Percentiles rank a stretch among this genome's conserved stretches.
Conservation (phyloP, 2,113 vertebrate genomes). For the Thinocorus orbignyianus region DNA sequence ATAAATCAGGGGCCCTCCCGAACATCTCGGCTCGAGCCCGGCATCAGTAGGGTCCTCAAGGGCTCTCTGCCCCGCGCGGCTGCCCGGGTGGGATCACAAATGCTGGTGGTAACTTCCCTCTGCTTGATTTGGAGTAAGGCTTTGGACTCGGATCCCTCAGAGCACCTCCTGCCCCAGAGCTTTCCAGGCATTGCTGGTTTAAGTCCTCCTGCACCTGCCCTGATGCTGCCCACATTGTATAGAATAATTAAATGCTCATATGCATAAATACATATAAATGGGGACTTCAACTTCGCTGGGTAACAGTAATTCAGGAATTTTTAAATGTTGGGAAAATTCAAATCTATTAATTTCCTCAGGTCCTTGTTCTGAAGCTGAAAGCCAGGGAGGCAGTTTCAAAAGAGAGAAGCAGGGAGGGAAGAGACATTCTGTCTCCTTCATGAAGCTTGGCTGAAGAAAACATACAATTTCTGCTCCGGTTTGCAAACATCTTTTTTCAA, state of each 20-base stretch:
- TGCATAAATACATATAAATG: background rate
- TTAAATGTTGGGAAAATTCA: background rate
- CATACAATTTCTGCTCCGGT: background rate
- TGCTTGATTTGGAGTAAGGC: background rate
- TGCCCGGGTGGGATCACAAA: background rate
- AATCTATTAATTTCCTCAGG: background rate
- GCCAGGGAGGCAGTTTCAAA: background rate
- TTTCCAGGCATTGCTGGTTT: background rate
- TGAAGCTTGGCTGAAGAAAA: background rate
- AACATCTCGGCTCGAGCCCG: rapidly evolving
- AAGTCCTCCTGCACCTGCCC: background rate
- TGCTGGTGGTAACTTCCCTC: background rate
- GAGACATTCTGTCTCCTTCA: background rate
- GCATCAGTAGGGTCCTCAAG: background rate
- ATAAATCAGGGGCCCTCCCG: background rate
- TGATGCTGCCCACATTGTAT: background rate
- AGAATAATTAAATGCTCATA: background rate
- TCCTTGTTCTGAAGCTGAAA: background rate
- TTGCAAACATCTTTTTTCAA: conserved; percentile 4
- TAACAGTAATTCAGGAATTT: background rate
- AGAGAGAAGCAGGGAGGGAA: background rate
- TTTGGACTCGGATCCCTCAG: rapidly evolving
- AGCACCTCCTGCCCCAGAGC: background rate
- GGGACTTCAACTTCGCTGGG: background rate
- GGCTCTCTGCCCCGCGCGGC: background rate